Base-by-base conservation (phyloP, 2,797 vertebrate species). In the Chaenodraco wilsoni region DNA sequence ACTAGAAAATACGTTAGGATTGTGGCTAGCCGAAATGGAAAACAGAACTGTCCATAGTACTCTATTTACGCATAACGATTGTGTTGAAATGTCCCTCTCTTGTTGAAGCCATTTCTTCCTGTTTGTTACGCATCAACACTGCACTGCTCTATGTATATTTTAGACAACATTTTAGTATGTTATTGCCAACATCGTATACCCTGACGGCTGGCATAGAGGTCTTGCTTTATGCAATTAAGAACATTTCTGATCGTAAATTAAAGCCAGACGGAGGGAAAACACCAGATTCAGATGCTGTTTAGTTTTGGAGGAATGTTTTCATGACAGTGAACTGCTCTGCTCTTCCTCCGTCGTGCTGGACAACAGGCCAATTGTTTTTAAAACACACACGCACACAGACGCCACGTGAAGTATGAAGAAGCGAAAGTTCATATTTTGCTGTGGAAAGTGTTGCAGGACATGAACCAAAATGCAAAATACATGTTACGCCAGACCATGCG, bases 251-350 rank as follows among this genome's bases (percentile, higher is more conserved):
- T 85, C 44, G 44, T 84, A 81, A 89, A 75, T 77, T 77, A 58
- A 81, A 78, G 16, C 46, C 82, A 61, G 52, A 0, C 51, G n/a
- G 65, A 37, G 44, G 75, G 56, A 54, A 79, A 82, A 66, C 50
- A 37, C 17, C 65, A 78, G 72, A 82, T 56, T 76, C 74, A 78
- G 76, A 79, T 81, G 68, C 76, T 76, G 61, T 78, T 75, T 79
- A 72, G 82, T 87, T 86, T 78, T 77, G 79, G 72, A 57, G 70
- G 69, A 76, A 76, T 84, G 69, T 70, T 85, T 74, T 84, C 75
- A 69, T 80, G 78, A 76, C 66, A 84, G 50, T 66, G 66, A 33
- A 40, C 62, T 74, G 50, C n/a, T 71, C 58, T 64, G 60, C 69
- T 76, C 54, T 40, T n/a, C 49, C 48, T 31, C 40, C 43, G 44